Conservation (phyloP, 2,113 vertebrate species). For the Machaerirhynchus nigripectus region DNA sequence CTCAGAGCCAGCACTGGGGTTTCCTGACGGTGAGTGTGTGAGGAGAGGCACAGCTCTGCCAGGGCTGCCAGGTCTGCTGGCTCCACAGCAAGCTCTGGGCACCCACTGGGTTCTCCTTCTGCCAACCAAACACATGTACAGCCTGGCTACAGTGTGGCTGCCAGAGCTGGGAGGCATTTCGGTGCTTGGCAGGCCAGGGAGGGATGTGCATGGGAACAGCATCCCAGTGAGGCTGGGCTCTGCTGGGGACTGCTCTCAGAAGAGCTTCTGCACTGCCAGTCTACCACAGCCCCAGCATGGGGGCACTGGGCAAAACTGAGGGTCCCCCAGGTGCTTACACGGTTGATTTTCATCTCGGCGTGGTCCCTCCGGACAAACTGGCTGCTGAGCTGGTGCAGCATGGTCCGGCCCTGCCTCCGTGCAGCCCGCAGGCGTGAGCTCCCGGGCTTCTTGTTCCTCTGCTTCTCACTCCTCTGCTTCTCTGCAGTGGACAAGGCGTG, state of each 20-base stretch:
- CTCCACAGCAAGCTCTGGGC: neutral
- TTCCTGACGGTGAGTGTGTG: neutral
- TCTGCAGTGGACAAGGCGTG: neutral
- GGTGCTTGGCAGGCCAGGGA: neutral
- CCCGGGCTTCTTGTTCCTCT: constrained; percentile 71
- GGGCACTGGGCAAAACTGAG: neutral
- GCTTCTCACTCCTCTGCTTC: constrained; percentile 69
- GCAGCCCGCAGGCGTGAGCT: constrained; percentile 73
- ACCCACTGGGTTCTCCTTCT: neutral
- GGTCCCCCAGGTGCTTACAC: constrained; percentile 73
- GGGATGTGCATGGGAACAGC: neutral
- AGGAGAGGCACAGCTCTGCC: neutral
- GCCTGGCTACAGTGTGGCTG: neutral
- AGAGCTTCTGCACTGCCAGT: neutral
- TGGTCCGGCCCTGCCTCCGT: constrained; percentile 72
- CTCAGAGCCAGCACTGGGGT: neutral
- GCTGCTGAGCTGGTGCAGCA: constrained; percentile 80
- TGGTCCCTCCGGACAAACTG: constrained; percentile 79
- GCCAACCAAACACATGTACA: neutral
- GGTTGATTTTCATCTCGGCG: constrained; percentile 75
- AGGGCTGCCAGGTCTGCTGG: neutral
- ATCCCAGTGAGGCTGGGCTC: fast-evolving
- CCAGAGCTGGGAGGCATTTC: fast-evolving
- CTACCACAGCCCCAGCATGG: fast-evolving
- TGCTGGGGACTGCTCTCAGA: neutral